A percentile compares a stretch with the other conserved stretches of the same genome.
Conservation (phyloP, 2,888 invertebrate species). For the Odontothrips loti region DNA sequence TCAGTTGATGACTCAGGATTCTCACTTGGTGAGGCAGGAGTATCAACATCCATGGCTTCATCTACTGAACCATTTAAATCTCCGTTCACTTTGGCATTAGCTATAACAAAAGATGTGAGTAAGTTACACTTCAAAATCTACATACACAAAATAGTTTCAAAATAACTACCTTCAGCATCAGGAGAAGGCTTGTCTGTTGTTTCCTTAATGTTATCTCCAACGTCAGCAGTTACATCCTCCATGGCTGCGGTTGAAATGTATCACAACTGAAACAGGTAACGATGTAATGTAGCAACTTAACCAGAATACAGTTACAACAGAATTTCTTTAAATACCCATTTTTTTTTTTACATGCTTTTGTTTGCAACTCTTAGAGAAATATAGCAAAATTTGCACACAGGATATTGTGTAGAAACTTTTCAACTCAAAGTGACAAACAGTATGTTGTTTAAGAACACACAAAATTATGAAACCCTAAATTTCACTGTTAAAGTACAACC, state of each 20-base stretch:
- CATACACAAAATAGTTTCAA: constrained; percentile 29
- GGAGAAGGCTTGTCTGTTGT: constrained; percentile 29
- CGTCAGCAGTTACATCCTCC: constrained; percentile 37
- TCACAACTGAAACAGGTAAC: not conserved
- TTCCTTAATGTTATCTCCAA: constrained; percentile 34
- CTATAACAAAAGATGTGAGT: constrained; percentile 41
- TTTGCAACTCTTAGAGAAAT: not conserved
- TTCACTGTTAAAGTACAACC: not conserved
- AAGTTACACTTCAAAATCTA: constrained; percentile 28
- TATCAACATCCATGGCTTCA: constrained; percentile 32
- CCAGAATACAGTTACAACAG: not conserved
- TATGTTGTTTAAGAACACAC: not conserved
- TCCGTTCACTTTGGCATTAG: constrained; percentile 47
- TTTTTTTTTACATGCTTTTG: not conserved
- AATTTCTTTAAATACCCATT: not conserved
- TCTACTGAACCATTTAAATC: constrained; percentile 47
- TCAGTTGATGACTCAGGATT: constrained; percentile 30
- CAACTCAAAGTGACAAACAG: not conserved
- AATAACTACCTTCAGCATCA: constrained; percentile 28
- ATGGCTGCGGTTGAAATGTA: constrained; percentile 31
- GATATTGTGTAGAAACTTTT: not conserved
- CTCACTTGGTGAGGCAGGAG: constrained; percentile 37
- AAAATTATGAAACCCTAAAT: not conserved
- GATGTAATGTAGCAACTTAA: not conserved
- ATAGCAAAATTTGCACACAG: too few relatives aligned